A percentile compares a stretch with the other conserved stretches of the same genome.
phyloP scores from a whole-genome alignment of 2,888 invertebrate genomes.

The Drosophila paramelanica region DNA sequence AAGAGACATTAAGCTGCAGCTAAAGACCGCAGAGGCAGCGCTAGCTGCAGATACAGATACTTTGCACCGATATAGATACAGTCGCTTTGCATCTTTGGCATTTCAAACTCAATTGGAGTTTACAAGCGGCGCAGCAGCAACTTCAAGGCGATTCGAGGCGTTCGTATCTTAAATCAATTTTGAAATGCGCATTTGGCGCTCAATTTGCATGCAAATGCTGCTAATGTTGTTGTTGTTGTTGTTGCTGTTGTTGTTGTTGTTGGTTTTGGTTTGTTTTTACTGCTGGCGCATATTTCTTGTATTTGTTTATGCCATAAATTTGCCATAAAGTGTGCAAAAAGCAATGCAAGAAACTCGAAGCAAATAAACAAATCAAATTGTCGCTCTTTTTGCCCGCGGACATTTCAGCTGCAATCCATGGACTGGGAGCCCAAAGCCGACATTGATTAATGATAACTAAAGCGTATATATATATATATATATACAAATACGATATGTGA shows the following conservation, averaged over 20 bases:
- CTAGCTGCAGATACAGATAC: slow-evolving; percentile 46
- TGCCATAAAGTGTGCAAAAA: slow-evolving; percentile 66
- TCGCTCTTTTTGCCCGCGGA: slow-evolving; percentile 49
- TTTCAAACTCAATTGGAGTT: slow-evolving; percentile 73
- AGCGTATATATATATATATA: neutral
- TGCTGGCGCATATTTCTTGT: slow-evolving; percentile 54
- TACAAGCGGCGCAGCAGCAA: slow-evolving; percentile 37
- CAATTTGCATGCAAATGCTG: slow-evolving; percentile 78
- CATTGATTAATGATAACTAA: slow-evolving; percentile 55
- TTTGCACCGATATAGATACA: slow-evolving; percentile 24
- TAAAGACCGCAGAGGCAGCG: slow-evolving; percentile 15
- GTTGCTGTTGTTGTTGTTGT: neutral
- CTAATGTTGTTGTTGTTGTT: slow-evolving; percentile 32
- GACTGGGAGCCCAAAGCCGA: slow-evolving; percentile 23
- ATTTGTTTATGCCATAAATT: slow-evolving; percentile 81
- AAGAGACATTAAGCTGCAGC: slow-evolving; percentile 34
- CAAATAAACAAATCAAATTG: slow-evolving; percentile 81
- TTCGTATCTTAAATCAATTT: slow-evolving; percentile 78
- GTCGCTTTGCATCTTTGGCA: slow-evolving; percentile 67
- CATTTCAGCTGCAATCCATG: slow-evolving; percentile 14
- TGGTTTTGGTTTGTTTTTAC: slow-evolving; percentile 4
- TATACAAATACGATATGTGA: slow-evolving; percentile 10
- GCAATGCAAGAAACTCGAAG: slow-evolving; percentile 46
- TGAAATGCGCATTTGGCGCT: slow-evolving; percentile 79
- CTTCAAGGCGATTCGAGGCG: slow-evolving; percentile 67